phyloP scores from a whole-genome alignment of 2,888 invertebrate genomes.

The Penaeus monodon region DNA sequence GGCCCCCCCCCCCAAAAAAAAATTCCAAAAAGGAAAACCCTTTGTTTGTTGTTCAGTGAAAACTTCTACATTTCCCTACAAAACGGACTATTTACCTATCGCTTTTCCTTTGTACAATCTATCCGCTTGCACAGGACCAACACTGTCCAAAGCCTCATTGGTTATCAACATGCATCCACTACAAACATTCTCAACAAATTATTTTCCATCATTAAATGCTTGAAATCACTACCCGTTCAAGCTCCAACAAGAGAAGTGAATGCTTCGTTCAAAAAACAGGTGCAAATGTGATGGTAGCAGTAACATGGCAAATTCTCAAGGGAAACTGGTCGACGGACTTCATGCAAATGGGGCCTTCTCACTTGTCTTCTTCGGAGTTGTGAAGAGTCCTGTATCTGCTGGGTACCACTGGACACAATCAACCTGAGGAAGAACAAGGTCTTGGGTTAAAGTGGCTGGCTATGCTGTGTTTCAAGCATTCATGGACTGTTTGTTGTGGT shows the following conservation, averaged over 20 bases:
- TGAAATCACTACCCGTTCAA: conserved; percentile 29
- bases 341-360: conserved; percentile 71
- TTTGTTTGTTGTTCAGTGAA: too few relatives aligned
- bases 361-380: conserved; percentile 72
- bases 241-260: conserved; percentile 69
- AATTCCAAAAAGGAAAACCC: too few relatives aligned
- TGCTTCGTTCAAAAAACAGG: conserved; percentile 69
- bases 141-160: too few relatives aligned
- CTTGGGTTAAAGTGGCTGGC: neutral
- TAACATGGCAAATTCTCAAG: conserved; percentile 69
- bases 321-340: conserved; percentile 70
- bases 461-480: neutral
- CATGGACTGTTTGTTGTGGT: too few relatives aligned
- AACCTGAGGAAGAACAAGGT: conserved; percentile 30
- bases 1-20: too few relatives aligned
- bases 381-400: conserved; percentile 73
- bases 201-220: too few relatives aligned
- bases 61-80: too few relatives aligned
- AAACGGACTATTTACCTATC: too few relatives aligned
- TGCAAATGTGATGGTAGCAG: conserved; percentile 72
- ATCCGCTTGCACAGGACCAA: too few relatives aligned
- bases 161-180: too few relatives aligned
- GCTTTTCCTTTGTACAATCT: too few relatives aligned
- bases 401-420: conserved; percentile 73
- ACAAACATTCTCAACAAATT: too few relatives aligned